These are phyloP conservation scores for Tetrapedia diversipes DNA, from an alignment of 2,888 invertebrate genomes.

Conservation along the genomic window DNA sequence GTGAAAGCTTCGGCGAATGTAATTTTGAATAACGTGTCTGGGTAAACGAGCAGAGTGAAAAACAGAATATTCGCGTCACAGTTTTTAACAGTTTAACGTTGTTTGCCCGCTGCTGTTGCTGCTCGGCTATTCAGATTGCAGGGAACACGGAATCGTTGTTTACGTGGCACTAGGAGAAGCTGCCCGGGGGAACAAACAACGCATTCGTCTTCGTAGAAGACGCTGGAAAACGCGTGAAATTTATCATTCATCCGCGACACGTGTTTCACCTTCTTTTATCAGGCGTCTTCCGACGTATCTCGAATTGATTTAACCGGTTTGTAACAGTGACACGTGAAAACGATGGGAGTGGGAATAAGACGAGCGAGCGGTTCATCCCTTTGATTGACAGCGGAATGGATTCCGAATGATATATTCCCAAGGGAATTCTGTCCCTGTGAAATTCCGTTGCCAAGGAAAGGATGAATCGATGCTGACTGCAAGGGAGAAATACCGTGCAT, in stretches of 20 bases:
- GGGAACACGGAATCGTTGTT: constrained; percentile 49
- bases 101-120: background rate
- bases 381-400: constrained; percentile 54
- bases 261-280: background rate
- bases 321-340: constrained; percentile 5
- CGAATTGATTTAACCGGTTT: constrained; percentile 47
- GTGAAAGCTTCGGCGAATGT: no score
- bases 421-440: background rate
- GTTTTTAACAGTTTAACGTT: background rate
- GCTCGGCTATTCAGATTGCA: background rate
- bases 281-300: background rate
- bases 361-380: constrained; percentile 42
- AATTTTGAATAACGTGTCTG: no score
- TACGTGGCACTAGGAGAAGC: constrained; percentile 15
- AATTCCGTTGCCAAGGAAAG: background rate
- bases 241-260: constrained; percentile 35
- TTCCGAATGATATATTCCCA: constrained; percentile 31
- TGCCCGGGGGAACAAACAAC: constrained; percentile 41
- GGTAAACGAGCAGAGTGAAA: background rate
- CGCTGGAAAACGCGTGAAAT: constrained; percentile 27
- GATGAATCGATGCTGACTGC: constrained; percentile 8
- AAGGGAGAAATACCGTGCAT: background rate
- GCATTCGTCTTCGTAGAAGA: constrained; percentile 49
- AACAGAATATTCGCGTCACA: background rate
- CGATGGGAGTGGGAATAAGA: constrained; percentile 29